Base-by-base conservation (phyloP, 1,140 invertebrate genomes). In the Drosophila nannoptera region DNA sequence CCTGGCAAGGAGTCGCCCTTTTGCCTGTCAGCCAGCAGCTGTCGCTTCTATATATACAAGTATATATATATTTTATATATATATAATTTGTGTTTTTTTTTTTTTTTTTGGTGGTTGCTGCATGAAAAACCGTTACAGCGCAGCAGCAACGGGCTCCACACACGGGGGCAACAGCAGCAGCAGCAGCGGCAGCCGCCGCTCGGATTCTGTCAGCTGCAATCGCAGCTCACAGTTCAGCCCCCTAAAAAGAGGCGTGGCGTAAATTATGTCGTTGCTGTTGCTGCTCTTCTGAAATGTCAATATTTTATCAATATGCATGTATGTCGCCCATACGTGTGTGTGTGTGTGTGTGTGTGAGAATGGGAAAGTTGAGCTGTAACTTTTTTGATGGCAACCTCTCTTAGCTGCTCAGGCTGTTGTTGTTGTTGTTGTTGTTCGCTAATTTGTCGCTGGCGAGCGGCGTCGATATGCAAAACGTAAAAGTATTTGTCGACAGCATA, bases 1-100 rank as follows among this genome's bases (percentile, higher is more conserved):
- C 63, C 45, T 52, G 50, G 60, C 22, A 22, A 22, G 22, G 22
- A 22, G 22, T 22, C 22, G 22, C 22, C 22, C 31, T 54, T 54
- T 60, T 56, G 43, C 58, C 42, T 61, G 22, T 52, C 50, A 22
- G 33, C 31, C 63, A 49, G 67, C 78, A 81, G 78, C 78, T 83
- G 78, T 82, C 78, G 78, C 6, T 43, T 43, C 12, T 14, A 2
- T 43, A 22, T 22, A 22, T 22, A 22, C 22, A 22, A 1, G 22
- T 22, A 22, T 22, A 22, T 22, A 22, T 22, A 3, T 22, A 3
- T 22, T 22, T 22, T 22, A 22, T 22, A 22, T 22, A 22, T 22
- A 22, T 22, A 22, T n/a, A n/a, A n/a, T n/a, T n/a, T n/a, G n/a
- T n/a, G n/a, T 3, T 22, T 22, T 42, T 12, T 12, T 42, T 42